phyloP scores from a whole-genome alignment of 2,888 invertebrate genomes.

The Autographa pulchrina region DNA sequence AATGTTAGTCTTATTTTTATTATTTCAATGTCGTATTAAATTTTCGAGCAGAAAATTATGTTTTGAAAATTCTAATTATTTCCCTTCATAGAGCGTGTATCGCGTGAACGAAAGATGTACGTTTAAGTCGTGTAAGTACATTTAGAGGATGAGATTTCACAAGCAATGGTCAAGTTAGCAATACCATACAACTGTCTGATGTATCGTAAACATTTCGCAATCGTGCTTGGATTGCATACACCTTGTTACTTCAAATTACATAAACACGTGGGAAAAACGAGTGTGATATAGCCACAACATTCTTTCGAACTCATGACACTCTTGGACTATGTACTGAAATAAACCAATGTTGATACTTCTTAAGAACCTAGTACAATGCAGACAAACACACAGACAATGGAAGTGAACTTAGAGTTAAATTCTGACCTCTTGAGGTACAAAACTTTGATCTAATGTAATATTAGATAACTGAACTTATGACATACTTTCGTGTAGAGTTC shows the following conservation, averaged over 20 bases:
- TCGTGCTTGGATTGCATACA: constrained; percentile 21
- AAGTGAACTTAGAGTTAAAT: too few species aligned
- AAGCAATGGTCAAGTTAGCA: background rate
- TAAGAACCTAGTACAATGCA: background rate
- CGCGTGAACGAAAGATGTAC: background rate
- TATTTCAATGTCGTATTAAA: background rate
- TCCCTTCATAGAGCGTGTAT: background rate
- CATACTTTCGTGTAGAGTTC: too few species aligned
- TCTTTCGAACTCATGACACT: constrained; percentile 1
- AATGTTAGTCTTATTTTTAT: background rate
- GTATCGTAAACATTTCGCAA: constrained; percentile 18
- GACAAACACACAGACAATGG: too few species aligned
- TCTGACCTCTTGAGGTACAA: too few species aligned
- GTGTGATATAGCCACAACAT: constrained; percentile 46
- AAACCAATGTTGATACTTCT: background rate
- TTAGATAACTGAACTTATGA: too few species aligned
- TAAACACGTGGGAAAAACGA: constrained; percentile 25
- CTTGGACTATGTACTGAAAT: background rate
- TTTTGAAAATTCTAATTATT: background rate
- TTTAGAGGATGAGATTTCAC: background rate
- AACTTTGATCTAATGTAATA: too few species aligned
- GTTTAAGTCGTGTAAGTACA: background rate
- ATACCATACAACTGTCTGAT: background rate
- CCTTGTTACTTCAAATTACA: constrained; percentile 37
- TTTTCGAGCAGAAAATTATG: background rate